These are phyloP conservation scores for Phenganax subtilis DNA, from an alignment of 92 coral and sea anemone genomes.

Conservation along the genomic window DNA sequence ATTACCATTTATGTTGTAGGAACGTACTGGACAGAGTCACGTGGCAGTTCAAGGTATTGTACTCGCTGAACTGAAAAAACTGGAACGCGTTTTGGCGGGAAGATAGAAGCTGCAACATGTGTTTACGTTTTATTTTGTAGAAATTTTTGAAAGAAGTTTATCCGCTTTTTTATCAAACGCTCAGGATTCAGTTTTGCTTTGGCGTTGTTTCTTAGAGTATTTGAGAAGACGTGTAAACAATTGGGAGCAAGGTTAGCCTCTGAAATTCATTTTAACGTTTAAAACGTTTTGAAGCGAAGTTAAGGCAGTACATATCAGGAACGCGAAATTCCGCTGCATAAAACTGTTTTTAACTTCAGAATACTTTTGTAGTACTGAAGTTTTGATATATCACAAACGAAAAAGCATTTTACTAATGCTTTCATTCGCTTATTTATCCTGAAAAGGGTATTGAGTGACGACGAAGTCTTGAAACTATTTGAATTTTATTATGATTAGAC, in stretches of 20 bases:
- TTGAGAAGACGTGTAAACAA: slow-evolving; percentile 71
- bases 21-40: slow-evolving; percentile 52
- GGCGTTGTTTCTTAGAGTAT: slow-evolving; percentile 85
- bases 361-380: too few relatives aligned
- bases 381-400: too few relatives aligned
- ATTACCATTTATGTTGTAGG: too few relatives aligned
- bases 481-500: too few relatives aligned
- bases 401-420: too few relatives aligned
- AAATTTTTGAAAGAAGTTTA: slow-evolving; percentile 73
- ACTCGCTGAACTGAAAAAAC: neutral
- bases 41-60: too few relatives aligned
- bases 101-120: neutral
- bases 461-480: too few relatives aligned
- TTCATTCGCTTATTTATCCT: too few relatives aligned
- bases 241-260: slow-evolving; percentile 67
- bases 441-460: too few relatives aligned
- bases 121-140: slow-evolving; percentile 33
- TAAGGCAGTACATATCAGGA: neutral
- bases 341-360: too few relatives aligned
- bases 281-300: neutral
- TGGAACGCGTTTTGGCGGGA: neutral
- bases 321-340: too few relatives aligned
- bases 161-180: slow-evolving; percentile 61
- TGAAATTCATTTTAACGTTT: neutral
- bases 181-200: slow-evolving; percentile 70